Base-by-base conservation (phyloP, 2,888 invertebrate genomes). In the Sesamia inferens region DNA sequence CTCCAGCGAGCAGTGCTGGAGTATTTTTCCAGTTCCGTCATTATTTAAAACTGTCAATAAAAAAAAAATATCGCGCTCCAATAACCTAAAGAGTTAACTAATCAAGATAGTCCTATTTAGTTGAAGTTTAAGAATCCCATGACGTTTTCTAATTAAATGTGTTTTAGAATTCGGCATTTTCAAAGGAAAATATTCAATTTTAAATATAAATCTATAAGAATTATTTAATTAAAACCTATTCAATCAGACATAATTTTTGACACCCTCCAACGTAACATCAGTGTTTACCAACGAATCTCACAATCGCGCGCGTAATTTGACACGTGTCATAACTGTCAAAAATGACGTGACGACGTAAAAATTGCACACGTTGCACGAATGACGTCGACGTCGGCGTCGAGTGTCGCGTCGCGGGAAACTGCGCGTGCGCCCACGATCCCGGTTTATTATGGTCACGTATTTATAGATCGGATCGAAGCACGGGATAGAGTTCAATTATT, bases 381-480 rank as follows among this genome's bases (percentile, higher is more conserved):
- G 76, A 75, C 76, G 81, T 83, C 80, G 81, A 83, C 83, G 83
- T 79, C 86, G 77, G 72, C 76, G 81, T 80, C 84, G 89, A 89
- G 88, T 90, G 88, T 88, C 92, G 92, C 91, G 91, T 89, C 91
- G 92, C 86, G 87, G 82, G 86, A 77, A 83, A 95, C 95, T 95
- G 94, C 91, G 90, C 87, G 74, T 78, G 80, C 85, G 79, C 76
- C 81, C 74, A 55, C 74, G 74, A 67, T 90, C 88, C 88, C 82
- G 85, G 89, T 86, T 88, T 86, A 88, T 91, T 93, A 93, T 92
- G 92, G 90, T 84, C 90, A 89, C 85, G 89, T 94, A 94, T 94
- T 94, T 93, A 92, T 94, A 94, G 93, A 93, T 85, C 85, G 81
- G 83, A 87, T 88, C 86, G 83, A 85, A 86, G 85, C 75, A 84